A percentile compares a stretch with the other conserved stretches of the same genome.
Conservation (phyloP, 2,113 vertebrate species). For the Psammodynastes pulverulentus region DNA sequence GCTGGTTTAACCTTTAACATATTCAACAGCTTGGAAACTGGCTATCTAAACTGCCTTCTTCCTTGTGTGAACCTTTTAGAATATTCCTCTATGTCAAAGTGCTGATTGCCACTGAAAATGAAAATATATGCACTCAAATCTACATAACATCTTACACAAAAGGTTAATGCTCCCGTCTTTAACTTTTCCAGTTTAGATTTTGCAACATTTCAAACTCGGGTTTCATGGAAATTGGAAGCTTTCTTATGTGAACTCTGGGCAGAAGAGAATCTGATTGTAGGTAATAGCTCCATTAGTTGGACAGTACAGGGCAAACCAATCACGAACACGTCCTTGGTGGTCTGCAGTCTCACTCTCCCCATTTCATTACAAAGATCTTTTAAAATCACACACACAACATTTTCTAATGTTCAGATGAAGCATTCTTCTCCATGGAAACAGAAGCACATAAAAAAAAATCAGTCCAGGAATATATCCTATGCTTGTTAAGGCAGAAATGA, state of each 20-base stretch:
- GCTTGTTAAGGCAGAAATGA: background rate
- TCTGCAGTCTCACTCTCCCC: background rate
- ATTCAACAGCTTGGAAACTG: background rate
- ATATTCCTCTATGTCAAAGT: background rate
- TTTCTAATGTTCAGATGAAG: background rate
- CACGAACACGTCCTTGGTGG: background rate
- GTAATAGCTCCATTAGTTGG: background rate
- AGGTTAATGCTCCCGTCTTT: background rate
- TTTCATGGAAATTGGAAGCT: slow-evolving; percentile 11
- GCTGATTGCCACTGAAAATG: background rate
- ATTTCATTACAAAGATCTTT: background rate
- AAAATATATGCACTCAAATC: background rate
- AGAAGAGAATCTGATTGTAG: background rate
- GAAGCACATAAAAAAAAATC: background rate
- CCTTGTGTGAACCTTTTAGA: background rate
- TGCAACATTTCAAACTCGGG: background rate
- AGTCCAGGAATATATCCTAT: background rate
- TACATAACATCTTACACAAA: background rate
- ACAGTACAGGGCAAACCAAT: background rate
- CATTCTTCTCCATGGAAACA: background rate
- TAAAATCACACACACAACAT: background rate
- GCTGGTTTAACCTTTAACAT: background rate
- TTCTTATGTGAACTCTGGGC: background rate
- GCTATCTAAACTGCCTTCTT: background rate
- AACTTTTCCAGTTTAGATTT: background rate